These are phyloP conservation scores for Panthera uncia DNA, from an alignment of 2,113 vertebrate species.

Conservation along the genomic window DNA sequence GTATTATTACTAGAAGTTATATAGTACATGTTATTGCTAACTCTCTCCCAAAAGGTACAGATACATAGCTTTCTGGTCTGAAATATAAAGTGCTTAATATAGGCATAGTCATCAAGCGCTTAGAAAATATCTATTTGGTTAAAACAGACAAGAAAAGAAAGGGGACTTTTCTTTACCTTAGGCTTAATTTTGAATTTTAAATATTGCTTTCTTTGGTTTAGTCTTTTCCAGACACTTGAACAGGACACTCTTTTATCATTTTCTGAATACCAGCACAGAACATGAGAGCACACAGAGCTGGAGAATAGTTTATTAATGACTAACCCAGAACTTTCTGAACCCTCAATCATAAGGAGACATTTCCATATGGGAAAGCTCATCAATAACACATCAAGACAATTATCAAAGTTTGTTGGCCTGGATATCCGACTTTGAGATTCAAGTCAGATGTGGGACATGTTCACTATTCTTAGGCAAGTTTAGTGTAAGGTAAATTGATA, in stretches of 20 bases:
- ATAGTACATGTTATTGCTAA: slow-evolving; percentile 59
- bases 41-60: slow-evolving; percentile 54
- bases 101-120: neutral
- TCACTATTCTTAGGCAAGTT: neutral
- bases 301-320: neutral
- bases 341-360: neutral
- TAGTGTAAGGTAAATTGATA: neutral
- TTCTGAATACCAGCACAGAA: neutral
- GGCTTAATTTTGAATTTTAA: neutral
- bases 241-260: neutral
- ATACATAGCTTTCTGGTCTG: slow-evolving; percentile 37
- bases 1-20: slow-evolving; percentile 76
- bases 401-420: neutral
- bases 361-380: neutral
- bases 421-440: neutral
- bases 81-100: slow-evolving; percentile 50
- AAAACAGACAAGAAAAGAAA: slow-evolving; percentile 28
- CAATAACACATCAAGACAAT: neutral
- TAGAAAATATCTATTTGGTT: slow-evolving; percentile 35
- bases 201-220: neutral
- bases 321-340: neutral
- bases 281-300: neutral
- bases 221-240: neutral
- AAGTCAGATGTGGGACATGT: neutral
- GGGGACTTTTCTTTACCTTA: neutral